Evolutionary conservation across 2,888 invertebrate species (phyloP), one percentile per base, ranked within the genome.

Genomic region (Xestoiulus laeticollis): DNA sequence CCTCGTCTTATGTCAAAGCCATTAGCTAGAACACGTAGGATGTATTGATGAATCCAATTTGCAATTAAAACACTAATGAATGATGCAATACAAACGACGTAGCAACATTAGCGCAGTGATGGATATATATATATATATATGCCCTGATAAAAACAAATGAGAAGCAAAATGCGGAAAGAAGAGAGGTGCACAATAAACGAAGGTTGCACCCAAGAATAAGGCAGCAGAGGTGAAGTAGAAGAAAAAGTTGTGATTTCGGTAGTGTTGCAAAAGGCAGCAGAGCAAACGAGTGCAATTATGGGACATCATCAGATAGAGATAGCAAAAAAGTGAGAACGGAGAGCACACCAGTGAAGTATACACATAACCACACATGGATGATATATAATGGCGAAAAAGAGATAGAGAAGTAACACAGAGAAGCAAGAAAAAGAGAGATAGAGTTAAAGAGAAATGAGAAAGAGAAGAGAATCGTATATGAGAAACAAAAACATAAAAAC

Each of bases 91-190:
- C 68, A 22, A 22, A 68, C 68, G 68, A 68, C 26, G 26, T 22
- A 68, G 22, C 22, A 26, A 22, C 68, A 68, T 68, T 26, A 26
- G 68, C 68, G 68, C 68, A 68, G 68, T 68, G 68, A 68, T 68
- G 68, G 22, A 68, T 68, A 53, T 53, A 48, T 48, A 48, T 59
- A 26, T 26, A 68, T 68, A 53, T 53, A 48, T 48, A 48, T 59
- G 68, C 68, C 68, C 68, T 68, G 68, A 68, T 68, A 68, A 68
- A 68, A 68, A 68, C 68, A 68, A 68, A 68, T 68, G 68, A 68
- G 68, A 68, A 68, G 26, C 22, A 68, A 68, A 68, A 68, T 68
- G 68, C 68, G 22, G 48, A 68, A 68, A 22, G 22, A 68, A 12
- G n/a, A n/a, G n/a, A n/a, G 59, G 59, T 59, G 59, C 59, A 19